Base-by-base conservation (phyloP, 2,797 vertebrate genomes). In the Lycodopsis pacificus region DNA sequence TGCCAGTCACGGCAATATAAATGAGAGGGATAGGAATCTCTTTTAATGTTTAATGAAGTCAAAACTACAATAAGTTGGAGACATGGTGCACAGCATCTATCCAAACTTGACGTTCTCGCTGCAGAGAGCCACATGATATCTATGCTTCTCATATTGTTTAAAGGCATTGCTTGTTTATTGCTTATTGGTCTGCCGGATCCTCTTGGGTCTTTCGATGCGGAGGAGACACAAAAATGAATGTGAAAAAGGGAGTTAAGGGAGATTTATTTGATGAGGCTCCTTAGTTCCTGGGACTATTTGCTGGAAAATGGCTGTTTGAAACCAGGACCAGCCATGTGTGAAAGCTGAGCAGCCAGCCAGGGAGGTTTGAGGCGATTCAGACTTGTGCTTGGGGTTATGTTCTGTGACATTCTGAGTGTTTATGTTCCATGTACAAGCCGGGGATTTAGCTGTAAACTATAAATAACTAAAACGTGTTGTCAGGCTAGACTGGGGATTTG, bases 401-500 rank as follows among this genome's bases (percentile, higher is more conserved):
- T 61, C 17, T 3, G 27, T 65, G 70, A 58, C 68, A 57, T 56
- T 77, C 6, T n/a, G 3, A 54, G 76, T n/a, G 62, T 63, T 80
- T 73, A 40, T 65, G 65, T 44, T 11, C 76, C 30, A 56, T 57
- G 58, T 53, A 30, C 51, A 40, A 38, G n/a, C 53, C 20, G 7
- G 25, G 12, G 56, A 61, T n/a, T 58, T 32, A 22, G 53, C 54
- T 83, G 67, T 63, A 76, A 73, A 79, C 73, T 7, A 7, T 34
- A 34, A 34, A 42, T 58, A 48, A 1, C 48, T 68, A 34, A 70
- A 83, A 57, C 36, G 59, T 59, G 30, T 64, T 64, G 73, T 67
- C 69, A 65, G 22, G 36, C 6, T 22, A 27, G 34, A 68, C 49
- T 7, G 72, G 34, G 76, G 74, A 78, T 82, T 82, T 76, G 34